Evolutionary conservation across 1,140 invertebrate species (phyloP).

Genomic region (Apocrypta bakeri): DNA sequence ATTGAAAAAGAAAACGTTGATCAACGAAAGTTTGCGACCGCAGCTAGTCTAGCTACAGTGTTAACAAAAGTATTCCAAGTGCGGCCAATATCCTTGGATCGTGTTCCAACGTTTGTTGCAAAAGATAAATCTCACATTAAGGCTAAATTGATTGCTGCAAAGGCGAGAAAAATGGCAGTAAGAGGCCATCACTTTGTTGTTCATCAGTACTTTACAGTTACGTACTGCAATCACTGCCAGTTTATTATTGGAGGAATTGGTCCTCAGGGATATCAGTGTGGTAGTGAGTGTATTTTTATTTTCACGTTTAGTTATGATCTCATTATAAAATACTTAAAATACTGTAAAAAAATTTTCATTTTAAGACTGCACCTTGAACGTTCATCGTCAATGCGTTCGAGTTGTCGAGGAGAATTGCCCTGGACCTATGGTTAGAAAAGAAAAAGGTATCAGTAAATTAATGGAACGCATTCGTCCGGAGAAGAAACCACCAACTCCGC

Average conservation of each 20-base stretch:
- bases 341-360: constrained; percentile 19
- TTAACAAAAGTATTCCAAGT: constrained; percentile 83
- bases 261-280: constrained; percentile 94
- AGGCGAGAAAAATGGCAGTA: constrained; percentile 84
- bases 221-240: constrained; percentile 94
- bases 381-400: constrained; percentile 89
- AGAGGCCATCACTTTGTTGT: constrained; percentile 93
- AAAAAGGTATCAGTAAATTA: constrained; percentile 82
- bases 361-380: constrained; percentile 90
- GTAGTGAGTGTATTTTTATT: constrained; percentile 77
- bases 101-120: constrained; percentile 86
- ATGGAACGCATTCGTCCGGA: constrained; percentile 84
- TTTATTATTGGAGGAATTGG: constrained; percentile 94
- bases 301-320: neutral
- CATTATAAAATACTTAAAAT: too few relatives aligned
- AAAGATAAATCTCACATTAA: constrained; percentile 87
- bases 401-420: constrained; percentile 90
- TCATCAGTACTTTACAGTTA: constrained; percentile 91
- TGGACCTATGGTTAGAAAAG: constrained; percentile 83
- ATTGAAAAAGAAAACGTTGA: constrained; percentile 82
- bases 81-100: constrained; percentile 78
- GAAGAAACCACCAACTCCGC: constrained; percentile 72
- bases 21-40: constrained; percentile 81
- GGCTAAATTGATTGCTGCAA: constrained; percentile 81
- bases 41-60: constrained; percentile 86